Conservation (phyloP, 1,140 invertebrate species). For the Gonioctena quinquepunctata region DNA sequence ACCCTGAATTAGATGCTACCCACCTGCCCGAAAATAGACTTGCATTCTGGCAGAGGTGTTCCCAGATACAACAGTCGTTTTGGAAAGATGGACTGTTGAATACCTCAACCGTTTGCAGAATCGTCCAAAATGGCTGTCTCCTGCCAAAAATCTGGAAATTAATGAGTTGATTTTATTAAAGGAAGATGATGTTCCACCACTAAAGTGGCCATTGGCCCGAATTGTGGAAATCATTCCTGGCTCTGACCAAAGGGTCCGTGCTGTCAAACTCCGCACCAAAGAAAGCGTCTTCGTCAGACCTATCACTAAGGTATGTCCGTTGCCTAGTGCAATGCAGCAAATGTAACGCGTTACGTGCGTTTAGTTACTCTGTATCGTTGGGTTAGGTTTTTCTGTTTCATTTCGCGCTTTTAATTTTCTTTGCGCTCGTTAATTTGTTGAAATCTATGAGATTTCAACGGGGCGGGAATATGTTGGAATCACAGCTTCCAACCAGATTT, state of each 20-base stretch:
- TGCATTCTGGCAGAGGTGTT: conserved; percentile 35
- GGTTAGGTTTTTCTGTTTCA: neutral
- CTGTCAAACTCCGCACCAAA: neutral
- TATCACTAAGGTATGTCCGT: neutral
- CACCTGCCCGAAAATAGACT: conserved; percentile 29
- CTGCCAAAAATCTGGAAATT: neutral
- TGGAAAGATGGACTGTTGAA: conserved; percentile 47
- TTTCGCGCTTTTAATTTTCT: neutral
- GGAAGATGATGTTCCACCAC: conserved; percentile 46
- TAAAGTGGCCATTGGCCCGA: conserved; percentile 45
- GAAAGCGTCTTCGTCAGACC: neutral
- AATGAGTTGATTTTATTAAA: conserved; percentile 45
- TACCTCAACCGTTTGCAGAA: conserved; percentile 36
- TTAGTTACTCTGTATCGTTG: neutral
- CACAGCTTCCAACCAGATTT: neutral
- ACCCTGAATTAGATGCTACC: conserved; percentile 25
- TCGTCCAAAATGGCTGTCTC: conserved; percentile 9
- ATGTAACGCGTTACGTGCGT: neutral
- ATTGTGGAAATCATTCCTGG: conserved; percentile 22
- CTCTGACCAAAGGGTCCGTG: conserved; percentile 5
- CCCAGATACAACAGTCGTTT: conserved; percentile 36
- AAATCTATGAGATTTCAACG: neutral
- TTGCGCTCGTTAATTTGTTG: neutral
- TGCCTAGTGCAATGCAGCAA: neutral
- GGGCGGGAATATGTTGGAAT: neutral